Evolutionary conservation across 2,797 vertebrate genomes (phyloP).

Genomic region (Synaphobranchus kaupii): DNA sequence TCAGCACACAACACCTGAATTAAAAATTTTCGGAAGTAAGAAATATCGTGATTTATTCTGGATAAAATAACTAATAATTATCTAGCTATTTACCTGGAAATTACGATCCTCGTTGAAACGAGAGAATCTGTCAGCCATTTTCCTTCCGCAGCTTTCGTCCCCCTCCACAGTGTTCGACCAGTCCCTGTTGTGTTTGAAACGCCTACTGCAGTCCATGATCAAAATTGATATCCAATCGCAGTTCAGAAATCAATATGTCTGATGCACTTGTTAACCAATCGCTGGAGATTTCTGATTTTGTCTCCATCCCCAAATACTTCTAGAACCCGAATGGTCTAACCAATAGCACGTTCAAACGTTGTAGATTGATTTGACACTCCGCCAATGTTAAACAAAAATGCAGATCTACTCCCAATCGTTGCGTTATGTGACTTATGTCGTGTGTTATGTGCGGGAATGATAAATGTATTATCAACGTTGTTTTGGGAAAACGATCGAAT

Average conservation of each 20-base stretch:
- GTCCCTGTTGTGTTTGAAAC: background rate
- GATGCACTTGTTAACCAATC: conserved; percentile 4
- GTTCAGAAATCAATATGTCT: background rate
- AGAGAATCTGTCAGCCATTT: conserved; percentile 82
- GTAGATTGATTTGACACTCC: background rate
- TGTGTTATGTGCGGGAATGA: background rate
- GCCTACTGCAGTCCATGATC: conserved; percentile 9
- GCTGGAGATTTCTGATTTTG: background rate
- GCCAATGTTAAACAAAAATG: background rate
- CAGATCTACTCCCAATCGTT: background rate
- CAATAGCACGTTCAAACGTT: background rate
- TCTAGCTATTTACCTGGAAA: conserved; percentile 71
- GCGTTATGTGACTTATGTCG: too few relatives aligned
- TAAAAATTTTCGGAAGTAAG: background rate
- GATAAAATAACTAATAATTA: background rate
- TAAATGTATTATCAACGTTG: too few relatives aligned
- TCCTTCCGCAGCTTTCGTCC: conserved; percentile 47
- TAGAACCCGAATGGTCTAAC: background rate
- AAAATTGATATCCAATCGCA: background rate
- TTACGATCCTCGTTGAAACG: conserved; percentile 81
- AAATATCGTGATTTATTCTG: background rate
- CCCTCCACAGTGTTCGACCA: background rate
- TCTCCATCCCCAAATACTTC: background rate
- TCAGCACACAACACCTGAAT: background rate
- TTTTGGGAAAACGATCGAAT: too few relatives aligned